A percentile compares a stretch with the other conserved stretches of the same genome.
Evolutionary conservation across 2,797 vertebrate genomes (phyloP).

Genomic region (Enteromius paludinosus): DNA sequence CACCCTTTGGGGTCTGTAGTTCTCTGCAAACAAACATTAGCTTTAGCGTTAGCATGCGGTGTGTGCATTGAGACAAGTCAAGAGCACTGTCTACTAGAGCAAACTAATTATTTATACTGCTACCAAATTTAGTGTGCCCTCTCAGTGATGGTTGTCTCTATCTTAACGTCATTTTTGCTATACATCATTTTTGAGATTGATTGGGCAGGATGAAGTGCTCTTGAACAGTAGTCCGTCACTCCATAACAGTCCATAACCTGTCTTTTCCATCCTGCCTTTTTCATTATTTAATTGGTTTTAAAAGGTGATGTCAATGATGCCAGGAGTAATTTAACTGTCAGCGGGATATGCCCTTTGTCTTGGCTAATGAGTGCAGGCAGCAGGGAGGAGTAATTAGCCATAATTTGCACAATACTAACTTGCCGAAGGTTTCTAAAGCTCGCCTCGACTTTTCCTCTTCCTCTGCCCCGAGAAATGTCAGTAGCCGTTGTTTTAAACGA

Average conservation of each 20-base stretch:
- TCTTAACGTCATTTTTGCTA: slow-evolving; percentile 36
- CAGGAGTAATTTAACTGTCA: slow-evolving; percentile 59
- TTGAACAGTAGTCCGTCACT: slow-evolving; percentile 6
- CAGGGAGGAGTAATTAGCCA: slow-evolving; percentile 62
- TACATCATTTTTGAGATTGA: slow-evolving; percentile 48
- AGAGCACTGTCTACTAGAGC: slow-evolving; percentile 11
- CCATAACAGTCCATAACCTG: slow-evolving; percentile 29
- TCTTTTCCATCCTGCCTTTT: slow-evolving; percentile 31
- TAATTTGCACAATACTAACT: slow-evolving; percentile 59
- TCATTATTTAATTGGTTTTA: slow-evolving; percentile 48
- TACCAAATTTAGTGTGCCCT: slow-evolving; percentile 44
- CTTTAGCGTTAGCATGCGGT: background rate
- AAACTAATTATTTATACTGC: slow-evolving; percentile 50
- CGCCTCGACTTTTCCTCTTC: slow-evolving; percentile 49
- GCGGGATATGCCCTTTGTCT: slow-evolving; percentile 60
- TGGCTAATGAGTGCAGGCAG: slow-evolving; percentile 63
- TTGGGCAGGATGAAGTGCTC: slow-evolving; percentile 39
- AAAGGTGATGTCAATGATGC: slow-evolving; percentile 52
- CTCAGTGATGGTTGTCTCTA: slow-evolving; percentile 36
- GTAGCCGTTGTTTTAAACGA: slow-evolving; percentile 55
- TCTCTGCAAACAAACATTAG: slow-evolving; percentile 19
- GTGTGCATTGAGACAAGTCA: slow-evolving; percentile 15
- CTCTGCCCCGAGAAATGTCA: slow-evolving; percentile 63
- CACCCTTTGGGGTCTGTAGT: background rate
- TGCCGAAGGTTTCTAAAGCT: slow-evolving; percentile 51